phyloP scores from a whole-genome alignment of 2,113 vertebrate species.

The Labeo rohita region DNA sequence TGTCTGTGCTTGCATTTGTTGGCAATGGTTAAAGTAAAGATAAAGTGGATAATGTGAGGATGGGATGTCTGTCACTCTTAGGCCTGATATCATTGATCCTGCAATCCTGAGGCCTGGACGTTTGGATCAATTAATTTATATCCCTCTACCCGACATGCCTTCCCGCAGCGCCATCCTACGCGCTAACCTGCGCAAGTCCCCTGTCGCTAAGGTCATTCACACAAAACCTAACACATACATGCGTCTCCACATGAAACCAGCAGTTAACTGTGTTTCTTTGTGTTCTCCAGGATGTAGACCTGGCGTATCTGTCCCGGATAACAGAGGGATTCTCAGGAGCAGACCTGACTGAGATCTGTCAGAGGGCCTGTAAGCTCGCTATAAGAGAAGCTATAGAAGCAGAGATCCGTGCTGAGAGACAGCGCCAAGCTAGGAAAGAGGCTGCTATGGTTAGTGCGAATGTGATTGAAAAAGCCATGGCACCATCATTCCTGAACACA shows the following conservation, averaged over 20 bases:
- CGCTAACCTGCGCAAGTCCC: conserved; percentile 67
- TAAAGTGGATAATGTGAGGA: neutral
- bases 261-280: neutral
- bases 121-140: conserved; percentile 67
- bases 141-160: conserved; percentile 63
- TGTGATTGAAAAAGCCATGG: conserved; percentile 3
- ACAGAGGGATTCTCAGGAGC: conserved; percentile 68
- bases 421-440: conserved; percentile 46
- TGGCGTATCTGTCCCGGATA: conserved; percentile 63
- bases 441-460: conserved; percentile 60
- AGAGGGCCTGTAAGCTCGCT: conserved; percentile 66
- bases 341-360: conserved; percentile 68
- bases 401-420: conserved; percentile 60
- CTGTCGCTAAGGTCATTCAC: conserved; percentile 57
- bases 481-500: neutral
- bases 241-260: neutral
- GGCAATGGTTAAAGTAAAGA: neutral
- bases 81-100: conserved; percentile 64
- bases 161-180: conserved; percentile 62
- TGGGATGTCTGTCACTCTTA: conserved; percentile 26
- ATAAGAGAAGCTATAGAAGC: conserved; percentile 67
- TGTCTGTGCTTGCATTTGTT: conserved; percentile 10
- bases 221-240: neutral
- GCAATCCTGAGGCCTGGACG: conserved; percentile 64
- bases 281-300: conserved; percentile 60